A percentile compares a stretch with the other conserved stretches of the same genome.
These are phyloP conservation scores for Hydractinia symbiolongicarpus DNA, from an alignment of 30 jellyfish, hydroid and myxozoan genomes.

Conservation along the genomic window DNA sequence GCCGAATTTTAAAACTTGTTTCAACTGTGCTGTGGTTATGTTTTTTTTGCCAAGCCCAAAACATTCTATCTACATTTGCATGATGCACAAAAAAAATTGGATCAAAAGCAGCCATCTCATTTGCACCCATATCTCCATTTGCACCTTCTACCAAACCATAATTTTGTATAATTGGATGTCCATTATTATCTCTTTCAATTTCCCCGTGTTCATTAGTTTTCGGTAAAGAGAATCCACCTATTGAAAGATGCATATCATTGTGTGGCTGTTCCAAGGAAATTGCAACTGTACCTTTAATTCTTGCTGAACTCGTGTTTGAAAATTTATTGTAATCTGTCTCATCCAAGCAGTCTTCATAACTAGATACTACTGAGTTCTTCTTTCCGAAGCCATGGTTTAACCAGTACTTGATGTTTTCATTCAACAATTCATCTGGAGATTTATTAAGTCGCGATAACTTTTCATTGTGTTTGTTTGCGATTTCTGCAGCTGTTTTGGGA, in stretches of 20 bases:
- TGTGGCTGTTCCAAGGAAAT: constrained; percentile 32
- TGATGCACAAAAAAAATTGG: constrained; percentile 41
- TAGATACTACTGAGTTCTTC: too few relatives aligned
- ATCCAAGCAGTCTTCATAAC: constrained; percentile 19
- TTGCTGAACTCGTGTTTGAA: constrained; percentile 31
- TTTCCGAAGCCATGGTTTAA: too few relatives aligned
- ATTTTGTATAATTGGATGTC: too few relatives aligned
- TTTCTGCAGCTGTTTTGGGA: too few relatives aligned
- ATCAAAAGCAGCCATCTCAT: constrained; percentile 41
- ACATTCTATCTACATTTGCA: constrained; percentile 38
- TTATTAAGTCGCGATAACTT: too few relatives aligned
- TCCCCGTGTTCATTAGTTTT: background rate
- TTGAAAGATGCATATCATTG: constrained; percentile 31
- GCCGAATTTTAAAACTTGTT: background rate
- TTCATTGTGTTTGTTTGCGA: too few relatives aligned
- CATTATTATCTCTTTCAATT: background rate
- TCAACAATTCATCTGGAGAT: too few relatives aligned
- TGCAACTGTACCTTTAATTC: background rate
- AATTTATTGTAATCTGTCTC: constrained; percentile 15
- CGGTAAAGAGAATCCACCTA: constrained; percentile 22
- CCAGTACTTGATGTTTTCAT: too few relatives aligned
- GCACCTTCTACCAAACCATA: constrained; percentile 7
- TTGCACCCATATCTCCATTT: constrained; percentile 48
- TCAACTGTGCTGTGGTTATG: background rate
- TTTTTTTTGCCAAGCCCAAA: constrained; percentile 38